Conservation (phyloP, 2,797 vertebrate species). For the Gymnodraco acuticeps region DNA sequence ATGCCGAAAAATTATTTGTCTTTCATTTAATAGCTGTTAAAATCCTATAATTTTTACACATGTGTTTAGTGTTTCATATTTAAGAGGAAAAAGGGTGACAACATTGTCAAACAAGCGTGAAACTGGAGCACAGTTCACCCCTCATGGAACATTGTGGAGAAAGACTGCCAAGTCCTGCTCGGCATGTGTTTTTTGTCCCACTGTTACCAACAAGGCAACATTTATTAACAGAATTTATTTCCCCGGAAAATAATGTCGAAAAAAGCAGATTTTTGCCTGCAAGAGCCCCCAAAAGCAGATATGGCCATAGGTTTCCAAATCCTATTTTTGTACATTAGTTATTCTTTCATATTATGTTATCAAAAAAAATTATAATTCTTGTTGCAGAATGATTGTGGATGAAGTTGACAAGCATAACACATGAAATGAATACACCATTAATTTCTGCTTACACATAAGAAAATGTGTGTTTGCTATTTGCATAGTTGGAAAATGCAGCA, state of each 20-base stretch:
- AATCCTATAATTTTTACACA: conserved; percentile 69
- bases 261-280: background rate
- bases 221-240: conserved; percentile 68
- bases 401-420: background rate
- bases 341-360: too few relatives aligned
- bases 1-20: conserved; percentile 77
- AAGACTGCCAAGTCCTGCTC: conserved; percentile 61
- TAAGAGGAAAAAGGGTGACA: conserved; percentile 83
- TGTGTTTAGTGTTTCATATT: conserved; percentile 84
- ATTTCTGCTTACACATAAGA: conserved; percentile 13
- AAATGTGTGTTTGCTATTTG: conserved; percentile 20
- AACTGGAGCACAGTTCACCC: conserved; percentile 73
- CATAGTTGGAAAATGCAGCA: conserved; percentile 16
- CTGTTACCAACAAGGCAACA: conserved; percentile 69
- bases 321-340: background rate
- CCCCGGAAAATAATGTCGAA: conserved; percentile 1
- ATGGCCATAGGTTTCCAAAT: conserved; percentile 25
- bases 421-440: background rate
- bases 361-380: background rate
- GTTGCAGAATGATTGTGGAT: background rate
- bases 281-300: background rate
- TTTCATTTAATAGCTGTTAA: conserved; percentile 78
- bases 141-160: conserved; percentile 65
- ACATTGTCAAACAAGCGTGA: conserved; percentile 81
- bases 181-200: conserved; percentile 63